Base-by-base conservation (phyloP, 2,797 vertebrate species). In the Poeciliopsis gracilis region DNA sequence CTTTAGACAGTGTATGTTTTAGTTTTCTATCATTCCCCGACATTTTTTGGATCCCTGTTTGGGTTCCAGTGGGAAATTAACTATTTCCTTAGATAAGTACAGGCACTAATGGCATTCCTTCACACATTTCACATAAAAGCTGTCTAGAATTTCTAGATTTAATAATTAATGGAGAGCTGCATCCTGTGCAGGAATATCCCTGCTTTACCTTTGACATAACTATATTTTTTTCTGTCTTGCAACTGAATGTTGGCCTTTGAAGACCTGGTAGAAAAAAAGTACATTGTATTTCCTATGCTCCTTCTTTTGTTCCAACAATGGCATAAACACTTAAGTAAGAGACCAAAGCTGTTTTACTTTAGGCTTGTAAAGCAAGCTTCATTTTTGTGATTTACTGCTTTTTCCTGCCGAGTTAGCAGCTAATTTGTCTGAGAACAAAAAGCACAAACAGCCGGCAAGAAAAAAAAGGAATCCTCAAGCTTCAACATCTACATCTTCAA, bases 401-500 rank as follows among this genome's bases (percentile, higher is more conserved):
- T 77, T 0, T 30, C 67, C 77, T 36, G 36, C 33, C 13, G 51
- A 76, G 67, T 61, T 76, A 61, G 25, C 80, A 55, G 76, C 43
- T 78, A 86, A 84, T 81, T 86, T 80, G 76, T 83, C 80, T 72
- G 72, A 82, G 75, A 87, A 28, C 75, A 78, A 86, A 66, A 78
- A 78, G 67, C 77, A 79, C 83, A 82, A 84, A 85, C 72, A 87
- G 87, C 80, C 47, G 57, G 47, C 46, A 72, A 59, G 23, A 69
- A 57, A n/a, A 36, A 74, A 72, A 71, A 75, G 55, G 38, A 20
- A 16, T 47, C 20, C 73, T 72, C 41, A 61, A 67, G 72, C 55
- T 69, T 43, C 74, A 75, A 45, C 72, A 83, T 83, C 77, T 81
- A 53, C 0, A 77, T 84, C 86, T 88, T 93, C 88, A 92, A 91